Conservation (phyloP, 2,888 invertebrate species). For the Iselma pallidipennis region DNA sequence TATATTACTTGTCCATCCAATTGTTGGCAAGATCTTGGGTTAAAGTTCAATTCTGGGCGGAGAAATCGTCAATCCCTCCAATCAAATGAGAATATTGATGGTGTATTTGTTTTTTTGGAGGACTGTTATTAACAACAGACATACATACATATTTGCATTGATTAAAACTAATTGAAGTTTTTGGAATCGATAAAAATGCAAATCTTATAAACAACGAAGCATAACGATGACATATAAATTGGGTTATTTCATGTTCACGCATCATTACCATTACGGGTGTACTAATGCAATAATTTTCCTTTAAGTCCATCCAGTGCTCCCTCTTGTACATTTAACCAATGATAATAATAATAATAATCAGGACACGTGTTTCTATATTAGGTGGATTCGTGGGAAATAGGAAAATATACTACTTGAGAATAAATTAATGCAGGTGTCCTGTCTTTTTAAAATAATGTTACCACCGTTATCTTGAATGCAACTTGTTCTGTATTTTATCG, state of each 20-base stretch:
- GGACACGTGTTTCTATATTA: not conserved
- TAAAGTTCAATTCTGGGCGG: conserved; percentile 38
- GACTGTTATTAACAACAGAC: not conserved
- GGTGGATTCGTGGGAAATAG: not conserved
- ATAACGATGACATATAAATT: too few species aligned
- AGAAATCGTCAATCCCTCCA: conserved; percentile 16
- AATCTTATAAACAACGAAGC: too few species aligned
- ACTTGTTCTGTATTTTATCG: not conserved
- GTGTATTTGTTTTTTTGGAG: not conserved
- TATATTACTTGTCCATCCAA: conserved; percentile 23
- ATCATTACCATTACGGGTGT: conserved; percentile 26
- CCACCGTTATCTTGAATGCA: not conserved
- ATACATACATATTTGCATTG: not conserved
- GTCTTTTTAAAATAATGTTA: not conserved
- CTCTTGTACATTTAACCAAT: not conserved
- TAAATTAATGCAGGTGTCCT: not conserved
- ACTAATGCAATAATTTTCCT: too few species aligned
- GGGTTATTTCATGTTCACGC: conserved; percentile 24
- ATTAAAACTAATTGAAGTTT: not conserved
- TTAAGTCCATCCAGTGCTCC: too few species aligned
- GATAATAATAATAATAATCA: not conserved
- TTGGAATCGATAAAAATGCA: not conserved
- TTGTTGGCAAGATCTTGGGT: conserved; percentile 31
- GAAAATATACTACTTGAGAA: conserved; percentile 5
- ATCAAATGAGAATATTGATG: not conserved